Evolutionary conservation across 2,113 vertebrate species (phyloP), one percentile per base, ranked within the genome.

Genomic region (Acinonyx jubatus): DNA sequence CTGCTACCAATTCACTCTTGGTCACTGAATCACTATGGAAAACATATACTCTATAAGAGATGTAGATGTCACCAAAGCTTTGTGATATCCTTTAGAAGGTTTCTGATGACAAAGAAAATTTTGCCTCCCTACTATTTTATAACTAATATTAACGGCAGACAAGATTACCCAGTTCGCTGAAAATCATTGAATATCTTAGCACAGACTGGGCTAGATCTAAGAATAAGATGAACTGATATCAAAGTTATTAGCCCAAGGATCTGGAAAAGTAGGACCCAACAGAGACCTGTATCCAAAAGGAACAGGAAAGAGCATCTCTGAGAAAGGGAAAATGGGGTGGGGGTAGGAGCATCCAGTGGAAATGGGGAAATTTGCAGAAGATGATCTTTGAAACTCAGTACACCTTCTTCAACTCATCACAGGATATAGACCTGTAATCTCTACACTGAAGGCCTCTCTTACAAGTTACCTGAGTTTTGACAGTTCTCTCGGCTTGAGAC

Each of bases 21-120:
- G n/a, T 83, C n/a, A 84, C 2, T 21, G 27, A 86, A 52, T 50
- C 31, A 36, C 48, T 57, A 15, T 3, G 88, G 66, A 74, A 94
- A 89, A 66, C 7, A 81, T 41, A 61, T 21, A 55, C 48, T 88
- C 27, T 0, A 3, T 61, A 36, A 55, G 13, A 63, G 69, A 94
- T 1, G 0, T 25, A 27, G 25, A 94, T 29, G 52, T 88, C 84
- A 78, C 65, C 23, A 81, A 76, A 84, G 29, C 45, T 82, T 66
- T 68, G 18, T 61, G 73, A 69, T 13, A 83, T 36, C 52, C 78
- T 86, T 33, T 87, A n/a, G 9, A 84, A 94, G n/a, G 15, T 95
- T 97, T 55, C 78, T 86, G 25, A 63, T 78, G 31, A 92, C 16
- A 87, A 61, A 82, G 29, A 94, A 78, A 89, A 84, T 36, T n/a